A percentile compares a stretch with the other conserved stretches of the same genome.
These are phyloP conservation scores for Lordiphosa fenestrarum DNA, from an alignment of 2,888 invertebrate species.

Conservation along the genomic window DNA sequence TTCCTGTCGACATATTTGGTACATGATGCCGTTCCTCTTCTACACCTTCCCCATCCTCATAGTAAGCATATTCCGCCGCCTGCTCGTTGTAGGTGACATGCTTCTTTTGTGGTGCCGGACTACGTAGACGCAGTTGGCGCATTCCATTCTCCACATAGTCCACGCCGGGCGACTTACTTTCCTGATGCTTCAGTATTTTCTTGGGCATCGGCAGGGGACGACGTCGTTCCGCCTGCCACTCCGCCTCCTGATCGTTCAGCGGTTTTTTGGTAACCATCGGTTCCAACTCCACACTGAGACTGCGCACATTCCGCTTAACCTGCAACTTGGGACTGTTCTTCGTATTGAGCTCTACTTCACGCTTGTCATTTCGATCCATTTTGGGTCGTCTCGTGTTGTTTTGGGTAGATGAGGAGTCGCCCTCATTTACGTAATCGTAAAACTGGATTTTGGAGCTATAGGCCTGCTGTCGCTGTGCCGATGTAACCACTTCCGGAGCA, in stretches of 20 bases:
- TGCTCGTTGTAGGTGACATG: slow-evolving; percentile 69
- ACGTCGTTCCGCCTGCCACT: slow-evolving; percentile 6
- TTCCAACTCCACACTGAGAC: slow-evolving; percentile 54
- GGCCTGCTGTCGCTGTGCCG: slow-evolving; percentile 69
- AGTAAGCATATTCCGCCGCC: slow-evolving; percentile 60
- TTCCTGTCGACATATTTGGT: slow-evolving; percentile 71
- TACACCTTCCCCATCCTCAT: slow-evolving; percentile 34
- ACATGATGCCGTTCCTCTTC: slow-evolving; percentile 28
- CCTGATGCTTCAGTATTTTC: slow-evolving; percentile 54
- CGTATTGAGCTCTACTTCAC: slow-evolving; percentile 74
- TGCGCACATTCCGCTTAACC: slow-evolving; percentile 70
- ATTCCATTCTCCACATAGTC: slow-evolving; percentile 56
- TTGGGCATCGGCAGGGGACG: slow-evolving; percentile 38
- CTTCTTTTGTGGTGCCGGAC: slow-evolving; percentile 51
- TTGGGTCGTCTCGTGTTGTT: slow-evolving; percentile 70
- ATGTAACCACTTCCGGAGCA: slow-evolving; percentile 39
- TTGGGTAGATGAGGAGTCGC: slow-evolving; percentile 34
- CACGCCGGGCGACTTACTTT: slow-evolving; percentile 2
- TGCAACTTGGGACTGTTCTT: slow-evolving; percentile 79
- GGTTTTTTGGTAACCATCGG: slow-evolving; percentile 46
- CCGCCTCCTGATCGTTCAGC: slow-evolving; percentile 43
- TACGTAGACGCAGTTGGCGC: slow-evolving; percentile 52
- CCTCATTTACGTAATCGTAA: slow-evolving; percentile 76
- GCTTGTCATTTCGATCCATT: slow-evolving; percentile 78
- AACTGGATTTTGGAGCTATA: slow-evolving; percentile 78